Evolutionary conservation across 2,113 vertebrate species (phyloP), one percentile per base, ranked within the genome.

Genomic region (Perca fluviatilis): DNA sequence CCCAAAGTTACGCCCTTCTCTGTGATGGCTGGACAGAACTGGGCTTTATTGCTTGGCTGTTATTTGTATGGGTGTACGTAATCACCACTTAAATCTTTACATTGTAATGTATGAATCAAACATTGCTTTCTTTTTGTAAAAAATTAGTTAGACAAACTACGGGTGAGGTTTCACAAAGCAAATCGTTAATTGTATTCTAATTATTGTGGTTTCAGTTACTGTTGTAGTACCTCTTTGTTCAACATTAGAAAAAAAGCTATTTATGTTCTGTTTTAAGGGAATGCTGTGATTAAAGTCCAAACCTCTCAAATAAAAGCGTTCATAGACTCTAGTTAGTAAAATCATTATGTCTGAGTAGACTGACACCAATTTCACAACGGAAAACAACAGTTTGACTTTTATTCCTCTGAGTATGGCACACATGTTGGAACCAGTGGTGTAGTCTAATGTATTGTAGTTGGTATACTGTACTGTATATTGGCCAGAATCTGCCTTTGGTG

Each of bases 1-100:
- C 33, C 6, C 33, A 36, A 6, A 40, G 7, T 8, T 40, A 9
- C 7, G 36, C 36, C 36, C 36, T 1, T 40, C 36, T 40, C 36
- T 40, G 36, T 8, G 36, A 40, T 40, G 36, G 36, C 36, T 40
- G 36, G 7, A 40, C 36, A 40, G 36, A 40, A 7, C 36, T 40
- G 36, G 36, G 36, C 36, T 40, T 40, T 40, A 40, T 40, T 40
- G 36, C 36, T 40, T 40, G 36, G 36, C 36, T 8, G 36, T 40
- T 40, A 40, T 40, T 40, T 40, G 7, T 40, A 40, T 40, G 36
- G 36, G 7, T 47, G 54, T 5, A 60, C 12, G 54, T 49, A 74
- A 80, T 81, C 74, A 16, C 60, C 25, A 25, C 47, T 78, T 73
- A 84, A 70, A 16, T 51, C 18, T 53, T 4, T 65, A 15, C 54